phyloP scores from a whole-genome alignment of 2,888 invertebrate species.

The Tethea ocularis region DNA sequence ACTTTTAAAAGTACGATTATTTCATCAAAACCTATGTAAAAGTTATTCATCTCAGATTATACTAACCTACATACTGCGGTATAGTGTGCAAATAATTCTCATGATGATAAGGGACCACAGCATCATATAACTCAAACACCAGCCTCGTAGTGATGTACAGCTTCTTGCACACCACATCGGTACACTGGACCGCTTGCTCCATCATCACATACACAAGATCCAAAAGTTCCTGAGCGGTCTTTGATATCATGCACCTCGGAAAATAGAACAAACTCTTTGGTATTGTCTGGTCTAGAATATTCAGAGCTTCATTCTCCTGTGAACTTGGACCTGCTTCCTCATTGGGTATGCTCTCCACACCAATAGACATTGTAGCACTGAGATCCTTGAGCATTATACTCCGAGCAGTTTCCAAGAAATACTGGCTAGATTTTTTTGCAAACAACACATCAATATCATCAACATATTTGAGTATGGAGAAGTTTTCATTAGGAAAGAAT shows the following conservation, averaged over 20 bases:
- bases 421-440: conserved; percentile 89
- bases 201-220: conserved; percentile 86
- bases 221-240: conserved; percentile 85
- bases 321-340: conserved; percentile 18
- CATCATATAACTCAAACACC: conserved; percentile 90
- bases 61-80: conserved; percentile 93
- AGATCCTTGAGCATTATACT: conserved; percentile 91
- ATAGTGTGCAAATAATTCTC: conserved; percentile 91
- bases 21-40: too few relatives aligned
- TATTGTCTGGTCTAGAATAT: conserved; percentile 67
- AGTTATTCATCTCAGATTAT: background rate
- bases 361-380: conserved; percentile 87
- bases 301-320: conserved; percentile 53
- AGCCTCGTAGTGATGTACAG: conserved; percentile 88
- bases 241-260: conserved; percentile 84
- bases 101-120: conserved; percentile 91
- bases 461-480: conserved; percentile 87
- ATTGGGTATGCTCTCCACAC: conserved; percentile 71
- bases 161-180: conserved; percentile 85
- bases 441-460: conserved; percentile 90
- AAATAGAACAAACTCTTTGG: conserved; percentile 77
- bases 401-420: conserved; percentile 87
- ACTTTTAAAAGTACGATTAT: too few relatives aligned
- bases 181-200: conserved; percentile 85
- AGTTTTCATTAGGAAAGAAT: conserved; percentile 82